phyloP scores from a whole-genome alignment of 1,140 invertebrate genomes.

The Andricus grossulariae region DNA sequence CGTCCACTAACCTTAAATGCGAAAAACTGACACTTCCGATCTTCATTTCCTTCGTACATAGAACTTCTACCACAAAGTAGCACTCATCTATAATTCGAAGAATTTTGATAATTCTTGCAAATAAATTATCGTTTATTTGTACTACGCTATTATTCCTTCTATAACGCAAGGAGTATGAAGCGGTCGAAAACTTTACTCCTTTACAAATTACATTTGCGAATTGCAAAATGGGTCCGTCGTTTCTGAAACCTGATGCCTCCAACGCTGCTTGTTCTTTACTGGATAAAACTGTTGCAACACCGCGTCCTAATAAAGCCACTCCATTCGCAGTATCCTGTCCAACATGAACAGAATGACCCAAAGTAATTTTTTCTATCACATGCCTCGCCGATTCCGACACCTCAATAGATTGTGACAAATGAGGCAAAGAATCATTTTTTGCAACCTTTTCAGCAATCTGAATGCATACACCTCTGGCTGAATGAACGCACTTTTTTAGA shows the following conservation, averaged over 20 bases:
- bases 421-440: background rate
- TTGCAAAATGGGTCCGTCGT: background rate
- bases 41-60: background rate
- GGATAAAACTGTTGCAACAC: background rate
- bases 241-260: background rate
- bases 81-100: background rate
- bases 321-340: background rate
- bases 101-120: conserved; percentile 2
- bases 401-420: background rate
- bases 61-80: background rate
- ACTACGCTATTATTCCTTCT: background rate
- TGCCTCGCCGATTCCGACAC: background rate
- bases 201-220: background rate
- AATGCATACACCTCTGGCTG: background rate
- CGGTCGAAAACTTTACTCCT: background rate
- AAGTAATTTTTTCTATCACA: background rate
- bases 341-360: background rate
- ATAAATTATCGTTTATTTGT: background rate
- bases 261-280: too few species aligned
- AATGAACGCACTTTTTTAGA: conserved; percentile 1
- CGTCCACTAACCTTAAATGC: background rate
- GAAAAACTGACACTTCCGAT: background rate
- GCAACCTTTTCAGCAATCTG: background rate
- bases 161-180: background rate
- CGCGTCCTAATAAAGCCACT: background rate